phyloP scores from a whole-genome alignment of 2,113 vertebrate species.

The Formicarius rufipectus region DNA sequence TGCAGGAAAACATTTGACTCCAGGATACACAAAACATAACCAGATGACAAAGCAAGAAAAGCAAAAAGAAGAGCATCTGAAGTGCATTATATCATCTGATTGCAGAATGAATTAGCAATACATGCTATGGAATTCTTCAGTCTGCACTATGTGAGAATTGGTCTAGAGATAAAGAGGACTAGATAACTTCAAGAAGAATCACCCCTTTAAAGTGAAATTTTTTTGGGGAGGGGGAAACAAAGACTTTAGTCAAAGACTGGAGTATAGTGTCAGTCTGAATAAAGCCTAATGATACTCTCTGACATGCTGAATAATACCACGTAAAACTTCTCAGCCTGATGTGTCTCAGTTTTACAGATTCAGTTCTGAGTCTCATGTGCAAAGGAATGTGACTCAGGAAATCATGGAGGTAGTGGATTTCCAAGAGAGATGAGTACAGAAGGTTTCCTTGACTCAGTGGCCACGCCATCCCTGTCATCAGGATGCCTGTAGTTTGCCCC shows the following conservation, averaged over 20 bases:
- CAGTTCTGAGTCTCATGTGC: background rate
- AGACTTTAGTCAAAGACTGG: background rate
- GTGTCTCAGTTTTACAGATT: background rate
- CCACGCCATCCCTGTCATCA: background rate
- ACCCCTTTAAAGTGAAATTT: background rate
- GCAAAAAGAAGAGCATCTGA: background rate
- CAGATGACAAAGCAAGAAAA: background rate
- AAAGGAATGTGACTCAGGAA: background rate
- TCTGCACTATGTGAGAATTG: background rate
- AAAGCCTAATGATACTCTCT: background rate
- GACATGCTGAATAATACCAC: background rate
- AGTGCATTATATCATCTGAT: background rate
- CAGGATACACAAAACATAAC: conserved; percentile 15
- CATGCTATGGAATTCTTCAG: background rate
- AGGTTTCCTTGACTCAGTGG: background rate
- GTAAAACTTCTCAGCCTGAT: background rate
- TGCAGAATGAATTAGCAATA: background rate
- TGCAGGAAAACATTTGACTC: background rate
- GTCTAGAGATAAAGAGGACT: background rate
- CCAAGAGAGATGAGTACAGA: background rate
- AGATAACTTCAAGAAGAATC: background rate
- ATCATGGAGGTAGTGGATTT: background rate
- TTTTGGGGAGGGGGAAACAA: background rate
- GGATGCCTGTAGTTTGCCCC: background rate
- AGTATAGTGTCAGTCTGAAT: background rate